These are phyloP conservation scores for Athene cunicularia DNA, from an alignment of 2,113 vertebrate species.

Conservation along the genomic window DNA sequence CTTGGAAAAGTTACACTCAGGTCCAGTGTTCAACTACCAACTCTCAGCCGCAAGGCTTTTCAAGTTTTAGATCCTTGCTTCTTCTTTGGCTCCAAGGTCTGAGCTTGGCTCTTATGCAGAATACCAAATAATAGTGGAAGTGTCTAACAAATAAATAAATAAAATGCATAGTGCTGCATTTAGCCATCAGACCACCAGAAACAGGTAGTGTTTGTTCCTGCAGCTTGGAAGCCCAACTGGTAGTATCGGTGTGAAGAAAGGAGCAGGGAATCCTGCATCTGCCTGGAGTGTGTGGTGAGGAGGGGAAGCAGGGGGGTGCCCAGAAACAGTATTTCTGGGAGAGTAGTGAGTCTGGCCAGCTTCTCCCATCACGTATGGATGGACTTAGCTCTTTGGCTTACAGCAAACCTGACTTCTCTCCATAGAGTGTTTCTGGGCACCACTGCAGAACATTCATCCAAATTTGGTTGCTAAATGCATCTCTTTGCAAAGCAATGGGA, in stretches of 20 bases:
- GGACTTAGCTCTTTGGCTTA: not conserved
- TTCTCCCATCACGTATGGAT: not conserved
- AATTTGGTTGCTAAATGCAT: not conserved
- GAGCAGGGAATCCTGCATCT: not conserved
- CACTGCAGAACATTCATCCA: not conserved
- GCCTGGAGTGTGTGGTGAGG: not conserved
- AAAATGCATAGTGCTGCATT: not conserved
- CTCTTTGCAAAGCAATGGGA: not conserved
- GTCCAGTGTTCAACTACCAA: not conserved
- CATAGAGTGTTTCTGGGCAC: not conserved
- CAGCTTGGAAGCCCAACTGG: not conserved
- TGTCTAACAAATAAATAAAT: not conserved
- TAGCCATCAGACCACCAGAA: not conserved
- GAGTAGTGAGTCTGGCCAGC: not conserved
- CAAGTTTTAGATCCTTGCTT: not conserved
- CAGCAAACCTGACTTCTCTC: not conserved
- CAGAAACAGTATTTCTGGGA: not conserved
- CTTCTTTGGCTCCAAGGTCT: not conserved
- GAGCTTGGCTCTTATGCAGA: not conserved
- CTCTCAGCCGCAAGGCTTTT: not conserved
- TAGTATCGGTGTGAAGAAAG: not conserved
- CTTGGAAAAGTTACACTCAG: not conserved
- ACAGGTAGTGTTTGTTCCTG: not conserved
- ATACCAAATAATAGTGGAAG: not conserved
- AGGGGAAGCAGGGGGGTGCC: not conserved